A percentile compares a stretch with the other conserved stretches of the same genome.
These are phyloP conservation scores for Coelopa pilipes DNA, from an alignment of 2,888 invertebrate species.

Conservation along the genomic window DNA sequence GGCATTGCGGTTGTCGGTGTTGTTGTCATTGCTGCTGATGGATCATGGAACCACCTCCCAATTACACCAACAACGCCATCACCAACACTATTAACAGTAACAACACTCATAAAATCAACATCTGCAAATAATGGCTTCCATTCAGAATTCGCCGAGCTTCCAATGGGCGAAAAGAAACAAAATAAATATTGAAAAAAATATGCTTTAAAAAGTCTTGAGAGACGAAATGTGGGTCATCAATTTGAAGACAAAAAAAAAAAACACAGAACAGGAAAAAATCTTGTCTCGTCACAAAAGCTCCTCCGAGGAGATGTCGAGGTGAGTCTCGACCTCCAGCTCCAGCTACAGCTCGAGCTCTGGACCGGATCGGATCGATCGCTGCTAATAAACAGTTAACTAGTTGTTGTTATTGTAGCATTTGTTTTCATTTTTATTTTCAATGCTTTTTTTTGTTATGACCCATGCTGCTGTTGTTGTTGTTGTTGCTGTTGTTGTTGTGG, in stretches of 20 bases:
- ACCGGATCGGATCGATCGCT: neutral
- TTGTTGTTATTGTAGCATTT: neutral
- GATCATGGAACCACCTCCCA: neutral
- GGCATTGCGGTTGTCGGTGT: neutral
- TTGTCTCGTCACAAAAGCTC: no score
- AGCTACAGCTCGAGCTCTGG: neutral
- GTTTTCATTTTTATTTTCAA: no score
- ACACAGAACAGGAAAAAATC: no score
- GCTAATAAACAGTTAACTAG: conserved; percentile 1
- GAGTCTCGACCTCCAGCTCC: neutral
- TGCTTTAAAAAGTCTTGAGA: no score
- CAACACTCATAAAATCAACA: neutral
- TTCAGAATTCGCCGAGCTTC: no score
- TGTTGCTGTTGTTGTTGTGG: conserved; percentile 1
- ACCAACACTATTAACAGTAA: neutral
- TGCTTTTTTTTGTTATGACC: no score
- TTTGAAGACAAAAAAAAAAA: neutral
- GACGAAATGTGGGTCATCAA: conserved; percentile 10
- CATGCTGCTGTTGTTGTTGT: no score
- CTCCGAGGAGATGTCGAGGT: no score
- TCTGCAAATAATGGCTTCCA: no score
- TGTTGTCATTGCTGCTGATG: neutral
- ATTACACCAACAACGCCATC: neutral
- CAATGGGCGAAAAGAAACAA: no score
- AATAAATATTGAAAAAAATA: no score